A percentile compares a stretch with the other conserved stretches of the same genome.
phyloP scores from a whole-genome alignment of 2,888 invertebrate species.

The Tortricodes alternella region DNA sequence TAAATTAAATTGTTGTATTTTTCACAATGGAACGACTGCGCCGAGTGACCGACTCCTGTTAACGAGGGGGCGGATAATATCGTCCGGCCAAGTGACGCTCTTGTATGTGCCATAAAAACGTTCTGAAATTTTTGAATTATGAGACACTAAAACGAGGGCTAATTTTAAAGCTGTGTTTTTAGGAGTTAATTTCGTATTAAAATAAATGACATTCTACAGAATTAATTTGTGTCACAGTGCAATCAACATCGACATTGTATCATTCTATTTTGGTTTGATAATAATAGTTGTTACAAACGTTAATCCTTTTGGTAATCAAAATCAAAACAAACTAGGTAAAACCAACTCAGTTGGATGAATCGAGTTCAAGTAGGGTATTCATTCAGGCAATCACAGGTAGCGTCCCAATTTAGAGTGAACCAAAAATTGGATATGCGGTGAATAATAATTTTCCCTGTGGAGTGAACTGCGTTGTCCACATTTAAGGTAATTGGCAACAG shows the following conservation, averaged over 20 bases:
- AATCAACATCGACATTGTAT: no score
- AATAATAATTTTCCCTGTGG: conserved; percentile 78
- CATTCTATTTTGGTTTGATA: no score
- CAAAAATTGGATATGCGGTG: conserved; percentile 77
- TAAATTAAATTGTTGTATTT: conserved; percentile 81
- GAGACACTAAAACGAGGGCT: conserved; percentile 33
- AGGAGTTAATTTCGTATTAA: neutral
- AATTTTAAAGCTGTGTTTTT: conserved; percentile 28
- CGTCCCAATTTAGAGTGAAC: conserved; percentile 65
- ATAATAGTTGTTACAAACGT: neutral
- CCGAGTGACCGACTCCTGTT: conserved; percentile 55
- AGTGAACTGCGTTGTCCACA: conserved; percentile 77
- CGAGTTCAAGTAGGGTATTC: conserved; percentile 47
- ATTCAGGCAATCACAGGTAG: conserved; percentile 64
- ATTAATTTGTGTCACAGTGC: no score
- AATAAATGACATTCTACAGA: no score
- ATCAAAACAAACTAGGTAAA: neutral
- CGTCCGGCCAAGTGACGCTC: conserved; percentile 50
- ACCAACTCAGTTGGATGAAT: conserved; percentile 15
- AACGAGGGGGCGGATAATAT: conserved; percentile 64
- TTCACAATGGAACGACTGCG: conserved; percentile 69
- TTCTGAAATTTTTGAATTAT: conserved; percentile 46
- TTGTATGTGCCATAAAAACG: conserved; percentile 43
- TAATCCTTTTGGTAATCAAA: neutral
- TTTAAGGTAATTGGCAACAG: conserved; percentile 81